These are phyloP conservation scores for Vidua macroura DNA, from an alignment of 2,113 vertebrate genomes.

Conservation along the genomic window DNA sequence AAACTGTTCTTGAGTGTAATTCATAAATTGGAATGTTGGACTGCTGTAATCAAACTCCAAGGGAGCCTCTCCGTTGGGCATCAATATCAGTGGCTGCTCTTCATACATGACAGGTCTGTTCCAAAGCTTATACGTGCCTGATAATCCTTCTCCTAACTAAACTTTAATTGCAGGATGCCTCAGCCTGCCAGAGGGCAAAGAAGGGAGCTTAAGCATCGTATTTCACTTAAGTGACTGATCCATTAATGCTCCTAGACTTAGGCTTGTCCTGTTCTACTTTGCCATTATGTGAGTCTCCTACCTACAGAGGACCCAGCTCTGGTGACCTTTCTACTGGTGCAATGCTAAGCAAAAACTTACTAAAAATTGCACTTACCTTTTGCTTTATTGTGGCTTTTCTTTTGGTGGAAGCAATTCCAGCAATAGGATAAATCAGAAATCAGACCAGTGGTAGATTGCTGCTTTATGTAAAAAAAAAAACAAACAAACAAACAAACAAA, in stretches of 20 bases:
- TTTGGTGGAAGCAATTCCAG: background rate
- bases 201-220: background rate
- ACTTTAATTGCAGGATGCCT: background rate
- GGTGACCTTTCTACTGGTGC: background rate
- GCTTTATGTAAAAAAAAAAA: background rate
- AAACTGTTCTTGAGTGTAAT: slow-evolving; percentile 30
- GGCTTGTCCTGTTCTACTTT: background rate
- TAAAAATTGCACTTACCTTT: background rate
- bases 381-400: background rate
- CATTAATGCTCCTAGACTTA: background rate
- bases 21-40: background rate
- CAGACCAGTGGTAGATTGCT: background rate
- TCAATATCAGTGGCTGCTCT: background rate
- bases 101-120: background rate
- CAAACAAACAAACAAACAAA: background rate
- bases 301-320: background rate
- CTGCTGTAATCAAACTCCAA: background rate
- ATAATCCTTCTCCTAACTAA: background rate
- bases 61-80: background rate
- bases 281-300: background rate
- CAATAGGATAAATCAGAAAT: background rate
- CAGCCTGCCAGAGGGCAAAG: background rate
- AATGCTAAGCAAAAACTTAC: background rate
- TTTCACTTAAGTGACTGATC: background rate
- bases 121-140: background rate